phyloP scores from a whole-genome alignment of 64 coral and sea anemone species.

The Actinia tenebrosa region DNA sequence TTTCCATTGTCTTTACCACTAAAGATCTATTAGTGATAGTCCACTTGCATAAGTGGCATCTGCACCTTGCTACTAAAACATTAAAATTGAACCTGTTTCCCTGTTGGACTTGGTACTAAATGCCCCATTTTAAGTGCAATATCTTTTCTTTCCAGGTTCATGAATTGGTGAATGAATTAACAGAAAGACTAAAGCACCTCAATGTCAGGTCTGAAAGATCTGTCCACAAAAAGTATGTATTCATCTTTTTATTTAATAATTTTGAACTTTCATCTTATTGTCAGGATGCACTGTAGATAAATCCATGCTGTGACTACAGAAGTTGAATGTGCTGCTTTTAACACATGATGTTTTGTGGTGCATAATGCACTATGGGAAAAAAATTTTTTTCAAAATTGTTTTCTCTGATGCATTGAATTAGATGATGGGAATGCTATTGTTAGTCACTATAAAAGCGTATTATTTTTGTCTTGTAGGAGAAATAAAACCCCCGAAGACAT shows the following conservation, averaged over 20 bases:
- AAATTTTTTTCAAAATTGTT: neutral
- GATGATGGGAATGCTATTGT: too few relatives aligned
- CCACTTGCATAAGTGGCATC: neutral
- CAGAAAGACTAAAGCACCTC: slow-evolving; percentile 59
- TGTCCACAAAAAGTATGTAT: slow-evolving; percentile 66
- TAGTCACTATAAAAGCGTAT: too few relatives aligned
- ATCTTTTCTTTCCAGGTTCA: slow-evolving; percentile 52
- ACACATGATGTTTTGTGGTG: too few relatives aligned
- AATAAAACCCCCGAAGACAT: slow-evolving; percentile 30
- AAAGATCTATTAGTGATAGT: neutral
- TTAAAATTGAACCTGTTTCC: too few relatives aligned
- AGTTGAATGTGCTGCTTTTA: too few relatives aligned
- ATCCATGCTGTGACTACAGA: too few relatives aligned
- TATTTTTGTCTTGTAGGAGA: slow-evolving; percentile 23
- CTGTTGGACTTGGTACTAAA: too few relatives aligned
- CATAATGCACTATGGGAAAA: too few relatives aligned
- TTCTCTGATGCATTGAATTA: too few relatives aligned
- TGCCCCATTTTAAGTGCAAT: too few relatives aligned
- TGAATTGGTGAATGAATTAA: slow-evolving; percentile 63
- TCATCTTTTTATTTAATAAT: neutral
- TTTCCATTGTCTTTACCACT: neutral
- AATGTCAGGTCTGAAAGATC: slow-evolving; percentile 52
- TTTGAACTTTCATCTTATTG: neutral
- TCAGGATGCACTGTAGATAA: too few relatives aligned
- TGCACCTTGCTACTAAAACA: too few relatives aligned